Base-by-base conservation (phyloP, 1,140 invertebrate species). In the Danaus melanippus region DNA sequence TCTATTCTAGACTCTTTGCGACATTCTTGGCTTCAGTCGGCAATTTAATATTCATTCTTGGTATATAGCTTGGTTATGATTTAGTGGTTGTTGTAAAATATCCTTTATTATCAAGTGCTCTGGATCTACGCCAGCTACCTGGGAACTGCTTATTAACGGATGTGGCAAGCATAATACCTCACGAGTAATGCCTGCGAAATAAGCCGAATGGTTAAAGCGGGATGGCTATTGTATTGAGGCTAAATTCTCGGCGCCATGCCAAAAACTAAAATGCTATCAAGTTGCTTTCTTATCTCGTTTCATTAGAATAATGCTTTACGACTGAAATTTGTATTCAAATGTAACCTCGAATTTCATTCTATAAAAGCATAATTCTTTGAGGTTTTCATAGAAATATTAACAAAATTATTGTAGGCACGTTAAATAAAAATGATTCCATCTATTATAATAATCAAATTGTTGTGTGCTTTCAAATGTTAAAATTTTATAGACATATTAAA, bases 131-230 rank as follows among this genome's bases (percentile, higher is more conserved):
- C 69, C 69, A 72, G 47, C 60, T 67, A 68, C 67, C 67, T 69
- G 57, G 21, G 12, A 44, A 62, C 47, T 60, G 59, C 69, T 69
- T 72, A 72, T 72, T 69, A 72, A 72, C 67, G 58, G 56, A 61
- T 71, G 60, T 64, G 64, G 50, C 42, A 58, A 61, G 56, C 56
- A 61, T 62, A 62, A 55, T 53, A 48, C 52, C 60, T 55, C 42
- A 42, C 54, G 68, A 69, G 69, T 76, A 76, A 74, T 66, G 64
- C 64, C 68, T 73, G 71, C 64, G 58, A 67, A 69, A 50, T 15
- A 50, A 49, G 47, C 47, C 11, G 40, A 42, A 50, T 21, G 42
- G 10, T 50, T 50, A 43, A 49, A 50, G 46, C 32, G 48, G 40
- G 2, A 56, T 46, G 17, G 42, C 32, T 44, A 17, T 56, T 56